These are phyloP conservation scores for Uropetala carovei DNA, from an alignment of 2,888 invertebrate genomes.

Conservation along the genomic window DNA sequence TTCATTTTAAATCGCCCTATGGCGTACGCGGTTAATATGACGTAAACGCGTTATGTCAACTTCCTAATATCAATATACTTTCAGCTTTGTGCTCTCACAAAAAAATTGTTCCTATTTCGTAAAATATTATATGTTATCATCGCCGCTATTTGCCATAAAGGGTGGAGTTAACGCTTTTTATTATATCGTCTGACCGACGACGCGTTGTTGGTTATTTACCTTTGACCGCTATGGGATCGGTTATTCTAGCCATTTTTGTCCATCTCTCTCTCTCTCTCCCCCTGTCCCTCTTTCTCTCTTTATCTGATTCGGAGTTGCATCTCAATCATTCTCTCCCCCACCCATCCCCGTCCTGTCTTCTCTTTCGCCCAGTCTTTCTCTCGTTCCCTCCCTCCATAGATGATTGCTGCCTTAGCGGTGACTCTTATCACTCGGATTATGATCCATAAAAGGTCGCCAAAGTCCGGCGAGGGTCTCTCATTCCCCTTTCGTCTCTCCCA, in stretches of 20 bases:
- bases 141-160: background rate
- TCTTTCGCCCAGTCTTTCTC: background rate
- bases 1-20: no score
- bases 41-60: background rate
- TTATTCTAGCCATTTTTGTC: background rate
- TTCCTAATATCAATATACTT: background rate
- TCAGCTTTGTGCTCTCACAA: background rate
- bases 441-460: conserved; percentile 54
- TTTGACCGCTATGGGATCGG: background rate
- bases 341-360: background rate
- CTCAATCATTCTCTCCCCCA: conserved; percentile 42
- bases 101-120: background rate
- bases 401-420: conserved; percentile 54
- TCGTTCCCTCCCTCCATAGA: background rate
- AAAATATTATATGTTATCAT: background rate
- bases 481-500: background rate
- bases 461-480: conserved; percentile 1
- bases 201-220: conserved; percentile 31
- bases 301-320: conserved; percentile 30
- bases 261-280: background rate
- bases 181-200: background rate
- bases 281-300: background rate
- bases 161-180: background rate
- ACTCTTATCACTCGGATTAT: conserved; percentile 61
- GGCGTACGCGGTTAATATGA: background rate